Evolutionary conservation across 2,888 invertebrate genomes (phyloP).

Genomic region (Andrena hattorfiana): DNA sequence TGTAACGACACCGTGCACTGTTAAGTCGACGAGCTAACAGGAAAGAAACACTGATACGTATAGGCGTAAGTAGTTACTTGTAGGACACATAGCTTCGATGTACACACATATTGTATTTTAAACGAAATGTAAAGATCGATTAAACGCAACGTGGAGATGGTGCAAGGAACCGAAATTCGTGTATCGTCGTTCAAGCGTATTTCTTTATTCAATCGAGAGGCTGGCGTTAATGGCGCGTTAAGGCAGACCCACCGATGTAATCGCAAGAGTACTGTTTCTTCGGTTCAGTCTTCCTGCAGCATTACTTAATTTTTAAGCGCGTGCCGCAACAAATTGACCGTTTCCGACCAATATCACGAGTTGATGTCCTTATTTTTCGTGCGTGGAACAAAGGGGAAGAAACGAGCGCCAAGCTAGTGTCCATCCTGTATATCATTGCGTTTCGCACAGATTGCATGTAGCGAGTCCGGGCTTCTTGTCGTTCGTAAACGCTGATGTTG

Average conservation of each 20-base stretch:
- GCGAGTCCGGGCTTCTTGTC: constrained; percentile 8
- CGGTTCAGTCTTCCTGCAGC: constrained; percentile 45
- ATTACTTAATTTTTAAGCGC: constrained; percentile 31
- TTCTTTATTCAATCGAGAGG: constrained; percentile 17
- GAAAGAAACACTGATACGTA: constrained; percentile 30
- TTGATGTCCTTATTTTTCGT: constrained; percentile 19
- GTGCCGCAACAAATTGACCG: constrained; percentile 5
- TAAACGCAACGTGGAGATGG: constrained; percentile 6
- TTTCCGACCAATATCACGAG: neutral
- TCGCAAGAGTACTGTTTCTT: constrained; percentile 35
- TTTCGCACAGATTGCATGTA: constrained; percentile 21
- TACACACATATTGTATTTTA: constrained; percentile 57
- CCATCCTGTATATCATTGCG: constrained; percentile 13
- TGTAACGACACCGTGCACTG: constrained; percentile 33
- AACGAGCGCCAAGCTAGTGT: neutral
- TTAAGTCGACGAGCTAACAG: constrained; percentile 22
- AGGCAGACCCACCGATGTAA: constrained; percentile 41
- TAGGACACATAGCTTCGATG: constrained; percentile 41
- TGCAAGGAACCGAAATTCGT: constrained; percentile 16
- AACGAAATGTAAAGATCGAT: constrained; percentile 40
- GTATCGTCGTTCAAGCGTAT: constrained; percentile 34
- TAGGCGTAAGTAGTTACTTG: constrained; percentile 40
- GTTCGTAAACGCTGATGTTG: constrained; percentile 4
- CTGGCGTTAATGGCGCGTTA: constrained; percentile 4
- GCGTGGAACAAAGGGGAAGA: neutral